These are phyloP conservation scores for Mesocricetus auratus DNA, from an alignment of 2,113 vertebrate genomes.

Conservation along the genomic window DNA sequence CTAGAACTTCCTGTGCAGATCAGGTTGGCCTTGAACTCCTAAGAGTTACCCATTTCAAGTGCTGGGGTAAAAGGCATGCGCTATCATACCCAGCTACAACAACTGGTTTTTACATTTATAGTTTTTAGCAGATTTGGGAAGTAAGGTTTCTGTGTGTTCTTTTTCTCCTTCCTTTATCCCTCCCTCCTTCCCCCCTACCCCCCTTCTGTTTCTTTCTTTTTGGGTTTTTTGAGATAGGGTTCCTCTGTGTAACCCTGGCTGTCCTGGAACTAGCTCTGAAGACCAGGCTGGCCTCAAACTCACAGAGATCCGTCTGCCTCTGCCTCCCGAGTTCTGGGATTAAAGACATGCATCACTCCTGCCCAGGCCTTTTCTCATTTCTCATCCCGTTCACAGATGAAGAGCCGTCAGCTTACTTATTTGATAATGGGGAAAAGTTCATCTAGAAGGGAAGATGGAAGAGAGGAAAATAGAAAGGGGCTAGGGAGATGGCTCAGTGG, in stretches of 20 bases:
- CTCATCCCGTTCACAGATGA: background rate
- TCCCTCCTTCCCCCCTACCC: no score
- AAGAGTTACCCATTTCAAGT: background rate
- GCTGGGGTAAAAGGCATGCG: background rate
- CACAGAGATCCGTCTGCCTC: no score
- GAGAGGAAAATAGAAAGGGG: background rate
- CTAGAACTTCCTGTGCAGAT: background rate
- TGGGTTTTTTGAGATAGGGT: no score
- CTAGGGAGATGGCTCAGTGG: background rate
- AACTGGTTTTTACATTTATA: background rate
- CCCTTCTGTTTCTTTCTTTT: no score
- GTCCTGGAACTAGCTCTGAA: no score
- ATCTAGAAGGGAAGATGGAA: background rate
- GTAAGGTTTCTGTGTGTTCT: background rate
- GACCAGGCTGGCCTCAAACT: no score
- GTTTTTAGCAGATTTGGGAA: background rate
- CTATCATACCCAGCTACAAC: background rate
- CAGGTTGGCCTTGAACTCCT: background rate
- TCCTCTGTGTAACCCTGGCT: no score
- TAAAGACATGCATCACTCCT: no score
- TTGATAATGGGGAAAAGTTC: background rate
- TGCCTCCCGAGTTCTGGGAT: no score
- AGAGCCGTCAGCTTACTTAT: constrained; percentile 29
- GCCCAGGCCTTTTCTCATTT: background rate
- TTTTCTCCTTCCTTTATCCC: background rate